A percentile compares a stretch with the other conserved stretches of the same genome.
phyloP scores from a whole-genome alignment of 2,797 vertebrate genomes.

The Bradypus variegatus region DNA sequence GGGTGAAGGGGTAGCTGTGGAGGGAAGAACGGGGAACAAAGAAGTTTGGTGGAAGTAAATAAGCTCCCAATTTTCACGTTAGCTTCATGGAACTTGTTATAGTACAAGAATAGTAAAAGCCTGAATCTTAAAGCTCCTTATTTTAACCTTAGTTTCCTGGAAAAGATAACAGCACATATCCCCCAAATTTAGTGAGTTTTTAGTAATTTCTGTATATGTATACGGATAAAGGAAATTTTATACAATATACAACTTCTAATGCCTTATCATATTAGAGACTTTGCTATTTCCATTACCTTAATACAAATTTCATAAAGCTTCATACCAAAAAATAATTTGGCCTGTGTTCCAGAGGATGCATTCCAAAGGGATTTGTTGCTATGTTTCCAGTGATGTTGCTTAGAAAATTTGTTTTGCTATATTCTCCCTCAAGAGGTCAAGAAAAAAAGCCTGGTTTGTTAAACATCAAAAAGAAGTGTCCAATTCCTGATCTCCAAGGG shows the following conservation, averaged over 20 bases:
- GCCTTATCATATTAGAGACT: neutral
- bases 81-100: neutral
- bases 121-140: neutral
- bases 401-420: conserved; percentile 61
- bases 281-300: conserved; percentile 50
- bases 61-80: conserved; percentile 11
- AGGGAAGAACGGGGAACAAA: neutral
- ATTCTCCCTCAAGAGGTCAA: conserved; percentile 51
- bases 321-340: conserved; percentile 35
- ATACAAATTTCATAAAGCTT: conserved; percentile 54
- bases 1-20: neutral
- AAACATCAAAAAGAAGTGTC: conserved; percentile 51
- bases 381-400: conserved; percentile 48
- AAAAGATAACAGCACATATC: neutral
- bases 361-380: conserved; percentile 57
- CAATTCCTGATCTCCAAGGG: conserved; percentile 59
- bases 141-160: conserved; percentile 22
- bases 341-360: neutral
- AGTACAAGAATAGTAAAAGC: neutral
- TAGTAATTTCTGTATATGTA: neutral
- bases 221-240: neutral
- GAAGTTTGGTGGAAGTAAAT: neutral
- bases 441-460: conserved; percentile 52
- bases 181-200: neutral
- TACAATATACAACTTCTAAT: neutral